phyloP scores from a whole-genome alignment of 2,113 vertebrate species.

The Poecilia latipinna region DNA sequence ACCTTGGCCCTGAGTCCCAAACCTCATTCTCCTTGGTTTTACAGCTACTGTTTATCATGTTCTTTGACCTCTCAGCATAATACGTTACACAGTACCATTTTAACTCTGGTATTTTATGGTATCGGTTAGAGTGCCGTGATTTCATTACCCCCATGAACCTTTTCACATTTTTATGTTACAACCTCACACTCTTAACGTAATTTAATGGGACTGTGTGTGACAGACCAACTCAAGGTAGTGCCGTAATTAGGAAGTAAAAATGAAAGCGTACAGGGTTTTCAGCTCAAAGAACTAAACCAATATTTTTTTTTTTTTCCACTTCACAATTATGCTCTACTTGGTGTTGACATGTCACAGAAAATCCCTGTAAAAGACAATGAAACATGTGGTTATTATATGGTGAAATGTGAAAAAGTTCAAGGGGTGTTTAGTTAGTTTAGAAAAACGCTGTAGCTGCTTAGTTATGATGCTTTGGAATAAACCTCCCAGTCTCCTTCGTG shows the following conservation, averaged over 20 bases:
- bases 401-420: neutral
- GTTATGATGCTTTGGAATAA: constrained; percentile 32
- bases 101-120: constrained; percentile 32
- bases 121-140: neutral
- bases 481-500: constrained; percentile 22
- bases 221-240: too few species aligned
- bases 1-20: constrained; percentile 28
- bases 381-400: too few species aligned
- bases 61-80: constrained; percentile 46
- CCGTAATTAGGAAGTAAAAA: too few species aligned
- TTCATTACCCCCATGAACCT: too few species aligned
- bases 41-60: constrained; percentile 31
- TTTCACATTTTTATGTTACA: too few species aligned
- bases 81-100: constrained; percentile 30
- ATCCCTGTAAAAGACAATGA: neutral
- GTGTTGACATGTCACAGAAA: neutral
- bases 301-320: neutral
- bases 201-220: too few species aligned
- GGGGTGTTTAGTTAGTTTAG: neutral
- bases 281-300: too few species aligned
- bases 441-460: constrained; percentile 14
- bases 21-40: constrained; percentile 37
- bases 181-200: too few species aligned
- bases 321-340: neutral
- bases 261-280: too few species aligned